These are phyloP conservation scores for Pandemis corylana DNA, from an alignment of 2,888 invertebrate genomes.

Conservation along the genomic window DNA sequence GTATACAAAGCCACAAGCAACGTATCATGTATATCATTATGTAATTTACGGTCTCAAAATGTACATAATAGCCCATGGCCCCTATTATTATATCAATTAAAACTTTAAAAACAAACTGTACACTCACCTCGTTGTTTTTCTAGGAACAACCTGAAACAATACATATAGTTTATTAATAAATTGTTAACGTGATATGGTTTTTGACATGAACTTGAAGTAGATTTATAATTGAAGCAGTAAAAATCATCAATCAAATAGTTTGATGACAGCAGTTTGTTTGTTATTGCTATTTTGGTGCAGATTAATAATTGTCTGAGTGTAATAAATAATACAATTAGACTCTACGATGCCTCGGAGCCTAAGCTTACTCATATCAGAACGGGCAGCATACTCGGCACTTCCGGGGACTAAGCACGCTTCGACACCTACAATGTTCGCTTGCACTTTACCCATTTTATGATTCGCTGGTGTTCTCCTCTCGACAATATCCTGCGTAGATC, in stretches of 20 bases:
- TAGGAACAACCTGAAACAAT: conserved; percentile 9
- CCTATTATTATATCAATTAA: no score
- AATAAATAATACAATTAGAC: not conserved
- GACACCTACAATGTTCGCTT: conserved; percentile 63
- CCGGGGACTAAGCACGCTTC: conserved; percentile 55
- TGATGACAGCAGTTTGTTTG: not conserved
- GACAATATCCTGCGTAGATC: conserved; percentile 58
- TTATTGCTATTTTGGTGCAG: not conserved
- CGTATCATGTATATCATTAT: no score
- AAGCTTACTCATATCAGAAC: not conserved
- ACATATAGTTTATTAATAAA: not conserved
- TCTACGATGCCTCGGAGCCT: not conserved
- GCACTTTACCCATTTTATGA: conserved; percentile 65
- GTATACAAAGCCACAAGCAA: not conserved
- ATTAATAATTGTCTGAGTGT: not conserved
- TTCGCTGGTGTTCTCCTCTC: conserved; percentile 61
- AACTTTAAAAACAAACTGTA: no score
- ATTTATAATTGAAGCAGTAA: not conserved
- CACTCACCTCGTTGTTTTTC: not conserved
- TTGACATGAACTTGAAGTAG: no score
- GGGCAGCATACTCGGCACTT: conserved; percentile 8
- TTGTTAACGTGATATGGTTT: not conserved
- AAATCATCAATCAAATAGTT: not conserved
- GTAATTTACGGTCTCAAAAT: no score
- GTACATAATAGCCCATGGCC: no score